A percentile compares a stretch with the other conserved stretches of the same genome.
Conservation (phyloP, 2,113 vertebrate genomes). For the Pagrus major region DNA sequence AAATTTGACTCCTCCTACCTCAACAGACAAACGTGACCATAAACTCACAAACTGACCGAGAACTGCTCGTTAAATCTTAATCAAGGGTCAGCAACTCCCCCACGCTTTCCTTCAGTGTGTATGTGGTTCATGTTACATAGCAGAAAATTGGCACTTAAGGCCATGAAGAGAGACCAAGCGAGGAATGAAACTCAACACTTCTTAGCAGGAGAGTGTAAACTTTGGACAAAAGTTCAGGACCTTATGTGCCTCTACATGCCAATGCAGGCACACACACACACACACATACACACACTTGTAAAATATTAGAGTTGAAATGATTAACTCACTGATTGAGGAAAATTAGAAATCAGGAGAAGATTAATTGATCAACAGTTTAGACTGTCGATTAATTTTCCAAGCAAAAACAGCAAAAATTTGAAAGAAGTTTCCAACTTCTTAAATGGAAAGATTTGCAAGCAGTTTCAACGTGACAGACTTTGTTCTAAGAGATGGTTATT, state of each 20-base stretch:
- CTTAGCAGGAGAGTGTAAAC: slow-evolving; percentile 23
- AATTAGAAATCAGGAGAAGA: no score
- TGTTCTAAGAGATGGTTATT: not conserved
- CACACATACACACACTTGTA: not conserved
- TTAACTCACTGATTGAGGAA: no score
- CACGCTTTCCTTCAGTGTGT: slow-evolving; percentile 36
- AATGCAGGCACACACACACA: not conserved
- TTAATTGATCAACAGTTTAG: no score
- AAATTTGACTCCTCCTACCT: not conserved
- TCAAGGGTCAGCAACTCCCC: slow-evolving; percentile 53
- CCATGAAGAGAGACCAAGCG: slow-evolving; percentile 12
- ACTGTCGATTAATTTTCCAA: no score
- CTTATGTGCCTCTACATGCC: not conserved
- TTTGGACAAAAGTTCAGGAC: slow-evolving; percentile 17
- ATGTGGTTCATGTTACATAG: slow-evolving; percentile 54
- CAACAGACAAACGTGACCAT: slow-evolving; percentile 33
- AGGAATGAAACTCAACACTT: slow-evolving; percentile 63
- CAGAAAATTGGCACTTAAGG: slow-evolving; percentile 57
- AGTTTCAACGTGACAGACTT: not conserved
- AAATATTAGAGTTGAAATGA: no score
- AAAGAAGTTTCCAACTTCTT: no score
- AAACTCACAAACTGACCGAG: slow-evolving; percentile 64
- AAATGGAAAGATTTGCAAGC: no score
- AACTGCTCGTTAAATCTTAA: slow-evolving; percentile 67
- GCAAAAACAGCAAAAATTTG: no score